Base-by-base conservation (phyloP, 1,140 invertebrate species). In the Drosophila lacteicornis region DNA sequence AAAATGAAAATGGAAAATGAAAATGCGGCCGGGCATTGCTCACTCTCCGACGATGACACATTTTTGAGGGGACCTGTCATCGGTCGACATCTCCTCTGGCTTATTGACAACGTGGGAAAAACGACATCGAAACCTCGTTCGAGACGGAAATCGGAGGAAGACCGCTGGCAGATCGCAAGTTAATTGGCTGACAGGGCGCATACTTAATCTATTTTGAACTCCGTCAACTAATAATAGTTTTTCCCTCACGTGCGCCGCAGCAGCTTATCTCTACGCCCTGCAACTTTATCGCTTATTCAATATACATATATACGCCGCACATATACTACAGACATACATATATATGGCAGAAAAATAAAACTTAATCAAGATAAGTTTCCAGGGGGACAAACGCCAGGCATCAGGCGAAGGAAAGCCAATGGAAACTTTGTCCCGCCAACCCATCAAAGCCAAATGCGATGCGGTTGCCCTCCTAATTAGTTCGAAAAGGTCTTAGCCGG, bases 381-480 rank as follows among this genome's bases (percentile, higher is more conserved):
- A 40, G 65, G 50, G 40, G 47, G 57, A 22, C 45, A 69, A 67
- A 45, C 50, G 47, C 15, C 25, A 30, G 62, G 47, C 58, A 65
- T 40, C 62, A 22, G 42, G 56, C 19, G 19, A 9, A 46, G 49
- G 67, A 50, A 67, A 70, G 69, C 69, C 38, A 71, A 71, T 49
- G 67, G 53, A 73, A 73, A 73, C 69, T 73, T 74, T 60, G 40
- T 40, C 36, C 36, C 40, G 27, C 67, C 30, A 22, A 15, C 53
- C 68, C 68, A 73, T 73, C 69, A 71, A 50, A 69, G 69, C 67
- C 17, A 71, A 73, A 73, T 74, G 70, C 70, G 70, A 71, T 74
- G 70, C 70, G 70, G 70, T 74, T 74, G 70, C 70, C 70, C 70
- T 74, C 56, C 38, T 74, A 74, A 74, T 74, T 74, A 74, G 70